phyloP scores from a whole-genome alignment of 2,797 vertebrate genomes.

The Neosilurus hyrtlii region DNA sequence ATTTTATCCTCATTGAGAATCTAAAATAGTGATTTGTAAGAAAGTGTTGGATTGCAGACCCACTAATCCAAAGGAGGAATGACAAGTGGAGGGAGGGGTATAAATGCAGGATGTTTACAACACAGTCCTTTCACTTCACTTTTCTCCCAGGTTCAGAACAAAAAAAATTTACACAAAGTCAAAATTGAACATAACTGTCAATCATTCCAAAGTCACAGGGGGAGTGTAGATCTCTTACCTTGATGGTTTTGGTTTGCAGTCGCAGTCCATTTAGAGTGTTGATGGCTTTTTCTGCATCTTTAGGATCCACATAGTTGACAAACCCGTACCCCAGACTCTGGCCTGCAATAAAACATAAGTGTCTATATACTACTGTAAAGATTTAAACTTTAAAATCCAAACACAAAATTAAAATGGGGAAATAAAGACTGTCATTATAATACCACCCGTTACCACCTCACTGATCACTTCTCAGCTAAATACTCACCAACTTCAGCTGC shows the following conservation, averaged over 20 bases:
- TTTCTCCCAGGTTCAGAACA: no score
- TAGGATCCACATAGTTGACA: slow-evolving; percentile 96
- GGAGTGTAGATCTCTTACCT: slow-evolving; percentile 73
- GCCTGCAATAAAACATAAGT: slow-evolving; percentile 67
- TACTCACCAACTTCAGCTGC: not conserved
- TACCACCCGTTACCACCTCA: no score
- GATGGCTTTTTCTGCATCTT: slow-evolving; percentile 98
- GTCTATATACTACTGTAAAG: not conserved
- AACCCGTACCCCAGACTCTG: slow-evolving; percentile 98
- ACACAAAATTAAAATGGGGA: no score
- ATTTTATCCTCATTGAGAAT: not conserved
- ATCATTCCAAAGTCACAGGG: no score
- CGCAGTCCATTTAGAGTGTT: slow-evolving; percentile 96
- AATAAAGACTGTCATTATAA: no score
- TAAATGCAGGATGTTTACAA: not conserved
- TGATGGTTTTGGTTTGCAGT: slow-evolving; percentile 99
- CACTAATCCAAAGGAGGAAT: not conserved
- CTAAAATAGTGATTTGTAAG: not conserved
- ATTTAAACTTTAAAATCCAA: no score
- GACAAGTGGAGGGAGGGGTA: not conserved
- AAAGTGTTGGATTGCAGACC: not conserved
- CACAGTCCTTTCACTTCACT: not conserved
- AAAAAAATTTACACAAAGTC: no score
- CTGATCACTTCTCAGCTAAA: no score
- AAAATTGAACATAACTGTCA: no score